These are phyloP conservation scores for Ochropacha duplaris DNA, from an alignment of 2,888 invertebrate species.

Conservation along the genomic window DNA sequence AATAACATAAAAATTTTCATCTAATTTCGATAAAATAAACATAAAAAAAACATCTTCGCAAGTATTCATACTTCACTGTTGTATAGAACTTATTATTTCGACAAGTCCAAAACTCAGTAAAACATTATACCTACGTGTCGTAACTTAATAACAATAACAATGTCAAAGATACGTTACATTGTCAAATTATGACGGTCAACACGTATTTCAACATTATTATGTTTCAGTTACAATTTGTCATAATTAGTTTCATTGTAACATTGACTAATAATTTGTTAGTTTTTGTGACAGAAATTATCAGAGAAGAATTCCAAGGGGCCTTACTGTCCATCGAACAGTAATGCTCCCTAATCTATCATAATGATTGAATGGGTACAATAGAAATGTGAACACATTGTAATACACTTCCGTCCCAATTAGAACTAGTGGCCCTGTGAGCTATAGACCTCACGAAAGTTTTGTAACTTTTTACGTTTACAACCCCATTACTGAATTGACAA, in stretches of 20 bases:
- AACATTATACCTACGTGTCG: neutral
- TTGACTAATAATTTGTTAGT: neutral
- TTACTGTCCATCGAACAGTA: too few relatives aligned
- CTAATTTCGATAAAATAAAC: too few relatives aligned
- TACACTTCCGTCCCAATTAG: too few relatives aligned
- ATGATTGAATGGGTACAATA: neutral
- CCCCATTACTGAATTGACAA: too few relatives aligned
- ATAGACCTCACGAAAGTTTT: too few relatives aligned
- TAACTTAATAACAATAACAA: neutral
- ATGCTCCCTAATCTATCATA: neutral
- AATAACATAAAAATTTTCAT: too few relatives aligned
- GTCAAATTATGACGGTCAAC: neutral
- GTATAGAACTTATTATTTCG: too few relatives aligned
- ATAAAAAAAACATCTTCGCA: too few relatives aligned
- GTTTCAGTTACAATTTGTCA: neutral
- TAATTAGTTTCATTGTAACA: neutral
- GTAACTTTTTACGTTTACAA: too few relatives aligned
- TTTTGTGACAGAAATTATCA: neutral
- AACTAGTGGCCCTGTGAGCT: too few relatives aligned
- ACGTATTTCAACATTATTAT: neutral
- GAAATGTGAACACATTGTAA: neutral
- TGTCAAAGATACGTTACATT: neutral
- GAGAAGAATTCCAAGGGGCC: neutral
- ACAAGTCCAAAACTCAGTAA: too few relatives aligned
- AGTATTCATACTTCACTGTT: too few relatives aligned